Conservation (phyloP, 2,888 invertebrate genomes). For the Amiota mariae region DNA sequence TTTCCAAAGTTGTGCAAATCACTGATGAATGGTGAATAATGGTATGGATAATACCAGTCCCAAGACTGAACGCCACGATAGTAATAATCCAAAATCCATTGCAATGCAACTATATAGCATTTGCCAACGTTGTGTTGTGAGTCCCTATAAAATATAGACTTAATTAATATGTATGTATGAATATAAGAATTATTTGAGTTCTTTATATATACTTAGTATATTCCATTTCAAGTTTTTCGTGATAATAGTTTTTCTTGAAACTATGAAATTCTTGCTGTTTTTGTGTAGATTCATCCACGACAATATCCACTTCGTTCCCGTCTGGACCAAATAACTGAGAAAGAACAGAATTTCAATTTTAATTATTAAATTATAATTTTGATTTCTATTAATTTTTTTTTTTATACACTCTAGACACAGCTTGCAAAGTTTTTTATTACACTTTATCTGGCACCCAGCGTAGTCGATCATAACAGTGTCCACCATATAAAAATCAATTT, state of each 20-base stretch:
- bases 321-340: constrained; percentile 42
- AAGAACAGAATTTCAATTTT: too few relatives aligned
- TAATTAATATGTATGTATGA: neutral
- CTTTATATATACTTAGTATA: constrained; percentile 33
- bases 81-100: constrained; percentile 97
- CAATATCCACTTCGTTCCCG: constrained; percentile 59
- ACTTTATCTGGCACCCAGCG: too few relatives aligned
- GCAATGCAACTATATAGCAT: constrained; percentile 92
- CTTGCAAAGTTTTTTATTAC: too few relatives aligned
- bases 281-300: constrained; percentile 74
- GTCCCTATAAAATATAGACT: constrained; percentile 75
- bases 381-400: too few relatives aligned
- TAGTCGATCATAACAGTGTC: too few relatives aligned
- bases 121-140: constrained; percentile 87
- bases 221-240: constrained; percentile 83
- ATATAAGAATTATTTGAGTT: neutral
- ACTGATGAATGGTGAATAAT: constrained; percentile 97
- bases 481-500: too few relatives aligned
- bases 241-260: constrained; percentile 93
- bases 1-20: constrained; percentile 89
- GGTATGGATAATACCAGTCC: constrained; percentile 98
- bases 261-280: constrained; percentile 84
- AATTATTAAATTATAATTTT: too few relatives aligned
- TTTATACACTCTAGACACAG: too few relatives aligned
- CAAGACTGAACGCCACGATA: constrained; percentile 97